Conservation (phyloP, 2,797 vertebrate genomes). For the Pipistrellus pipistrellus region DNA sequence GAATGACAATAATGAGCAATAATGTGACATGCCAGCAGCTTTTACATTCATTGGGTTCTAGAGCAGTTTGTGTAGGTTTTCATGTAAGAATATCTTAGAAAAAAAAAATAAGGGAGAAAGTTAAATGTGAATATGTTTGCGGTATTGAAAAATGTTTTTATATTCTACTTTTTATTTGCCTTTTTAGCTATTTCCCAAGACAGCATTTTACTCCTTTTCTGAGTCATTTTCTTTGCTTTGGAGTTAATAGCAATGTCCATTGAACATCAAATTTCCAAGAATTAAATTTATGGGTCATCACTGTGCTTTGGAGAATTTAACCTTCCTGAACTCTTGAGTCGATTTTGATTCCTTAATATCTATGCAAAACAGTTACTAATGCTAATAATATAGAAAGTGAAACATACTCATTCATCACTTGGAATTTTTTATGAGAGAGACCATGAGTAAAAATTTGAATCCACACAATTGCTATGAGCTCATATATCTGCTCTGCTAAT, state of each 20-base stretch:
- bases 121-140: conserved; percentile 36
- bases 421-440: conserved; percentile 74
- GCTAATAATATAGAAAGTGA: conserved; percentile 64
- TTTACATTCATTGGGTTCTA: background rate
- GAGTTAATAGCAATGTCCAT: conserved; percentile 62
- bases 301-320: conserved; percentile 50
- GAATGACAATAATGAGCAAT: background rate
- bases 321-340: conserved; percentile 50
- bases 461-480: conserved; percentile 25
- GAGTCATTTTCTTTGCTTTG: conserved; percentile 55
- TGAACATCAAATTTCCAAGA: conserved; percentile 42
- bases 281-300: conserved; percentile 51
- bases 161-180: background rate
- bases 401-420: conserved; percentile 64
- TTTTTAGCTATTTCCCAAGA: conserved; percentile 56
- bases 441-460: conserved; percentile 71
- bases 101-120: background rate
- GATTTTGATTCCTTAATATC: conserved; percentile 78
- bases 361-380: conserved; percentile 78
- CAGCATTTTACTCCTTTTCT: conserved; percentile 40
- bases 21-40: background rate
- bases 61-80: background rate
- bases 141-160: conserved; percentile 28
- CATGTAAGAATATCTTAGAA: background rate
- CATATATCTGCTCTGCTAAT: conserved; percentile 42